Percentiles rank a stretch among this genome's conserved stretches.
These are phyloP conservation scores for Cyclina sinensis DNA, from an alignment of 1,140 invertebrate genomes.

Conservation along the genomic window DNA sequence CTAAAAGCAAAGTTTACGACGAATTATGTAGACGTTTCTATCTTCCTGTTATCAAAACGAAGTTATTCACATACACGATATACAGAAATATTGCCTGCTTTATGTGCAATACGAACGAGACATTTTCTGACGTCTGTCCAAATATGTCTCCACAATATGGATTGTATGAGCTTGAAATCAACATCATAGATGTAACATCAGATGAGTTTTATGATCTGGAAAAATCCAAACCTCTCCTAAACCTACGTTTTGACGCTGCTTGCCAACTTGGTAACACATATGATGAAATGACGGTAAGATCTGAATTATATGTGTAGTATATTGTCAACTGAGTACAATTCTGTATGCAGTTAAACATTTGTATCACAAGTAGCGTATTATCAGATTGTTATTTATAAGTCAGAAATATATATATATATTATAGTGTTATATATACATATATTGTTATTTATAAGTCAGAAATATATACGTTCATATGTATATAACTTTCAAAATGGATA, in stretches of 20 bases:
- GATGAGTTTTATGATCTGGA: neutral
- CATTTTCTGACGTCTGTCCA: neutral
- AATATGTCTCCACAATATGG: neutral
- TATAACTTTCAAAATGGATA: too few relatives aligned
- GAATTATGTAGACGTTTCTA: neutral
- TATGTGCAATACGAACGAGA: neutral
- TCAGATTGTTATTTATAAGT: too few relatives aligned
- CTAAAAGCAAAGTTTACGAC: neutral
- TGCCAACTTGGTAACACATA: neutral
- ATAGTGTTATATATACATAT: too few relatives aligned
- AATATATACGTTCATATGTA: too few relatives aligned
- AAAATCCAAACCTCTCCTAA: neutral
- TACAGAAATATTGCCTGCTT: neutral
- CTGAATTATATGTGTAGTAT: too few relatives aligned
- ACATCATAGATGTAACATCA: neutral
- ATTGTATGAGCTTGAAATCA: neutral
- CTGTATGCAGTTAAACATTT: too few relatives aligned
- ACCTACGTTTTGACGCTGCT: neutral
- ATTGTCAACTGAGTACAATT: too few relatives aligned
- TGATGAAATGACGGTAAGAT: neutral
- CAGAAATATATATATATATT: too few relatives aligned
- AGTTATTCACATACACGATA: too few relatives aligned
- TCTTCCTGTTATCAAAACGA: neutral
- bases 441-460: too few relatives aligned
- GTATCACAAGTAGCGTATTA: too few relatives aligned